Evolutionary conservation across 2,797 vertebrate species (phyloP).

Genomic region (Ficedula albicollis): DNA sequence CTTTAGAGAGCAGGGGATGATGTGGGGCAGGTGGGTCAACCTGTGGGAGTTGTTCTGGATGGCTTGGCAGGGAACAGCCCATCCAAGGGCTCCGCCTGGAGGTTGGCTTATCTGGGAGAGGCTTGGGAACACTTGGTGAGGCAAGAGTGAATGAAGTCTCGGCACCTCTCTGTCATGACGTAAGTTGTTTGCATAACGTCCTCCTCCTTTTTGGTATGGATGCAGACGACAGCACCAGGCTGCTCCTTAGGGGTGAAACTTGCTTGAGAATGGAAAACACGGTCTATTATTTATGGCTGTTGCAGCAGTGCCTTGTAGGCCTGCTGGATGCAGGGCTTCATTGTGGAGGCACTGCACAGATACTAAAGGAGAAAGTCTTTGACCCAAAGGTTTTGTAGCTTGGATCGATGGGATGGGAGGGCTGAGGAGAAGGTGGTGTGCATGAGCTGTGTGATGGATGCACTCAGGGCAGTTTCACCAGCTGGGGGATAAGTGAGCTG

Average conservation of each 20-base stretch:
- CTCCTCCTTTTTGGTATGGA: not conserved
- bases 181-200: not conserved
- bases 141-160: not conserved
- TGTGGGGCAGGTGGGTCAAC: not conserved
- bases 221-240: rapidly evolving
- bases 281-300: not conserved
- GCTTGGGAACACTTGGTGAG: not conserved
- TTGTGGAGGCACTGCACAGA: not conserved
- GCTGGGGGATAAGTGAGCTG: not conserved
- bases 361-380: not conserved
- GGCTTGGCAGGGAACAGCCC: not conserved
- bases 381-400: not conserved
- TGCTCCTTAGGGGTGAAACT: not conserved
- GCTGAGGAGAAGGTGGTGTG: not conserved
- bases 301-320: not conserved
- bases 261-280: not conserved
- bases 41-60: not conserved
- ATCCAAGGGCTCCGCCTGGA: not conserved
- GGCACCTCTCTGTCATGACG: not conserved
- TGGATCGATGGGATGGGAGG: not conserved
- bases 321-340: not conserved
- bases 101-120: not conserved
- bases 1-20: not conserved
- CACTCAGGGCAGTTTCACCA: not conserved
- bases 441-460: not conserved